phyloP scores from a whole-genome alignment of 2,888 invertebrate species.

The Frankliniella intonsa region DNA sequence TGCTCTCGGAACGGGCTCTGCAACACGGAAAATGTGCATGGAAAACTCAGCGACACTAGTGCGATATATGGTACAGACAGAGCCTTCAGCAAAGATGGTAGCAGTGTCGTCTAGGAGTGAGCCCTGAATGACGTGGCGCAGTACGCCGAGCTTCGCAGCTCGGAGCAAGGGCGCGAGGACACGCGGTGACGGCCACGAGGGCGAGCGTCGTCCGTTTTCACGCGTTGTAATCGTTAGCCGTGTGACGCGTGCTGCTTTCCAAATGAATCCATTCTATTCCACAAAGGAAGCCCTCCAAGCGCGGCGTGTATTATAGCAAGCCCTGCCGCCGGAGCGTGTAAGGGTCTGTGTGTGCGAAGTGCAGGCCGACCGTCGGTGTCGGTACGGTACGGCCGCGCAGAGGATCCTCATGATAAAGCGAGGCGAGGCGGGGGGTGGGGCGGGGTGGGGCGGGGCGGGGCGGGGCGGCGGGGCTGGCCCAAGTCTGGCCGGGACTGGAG shows the following conservation, averaged over 20 bases:
- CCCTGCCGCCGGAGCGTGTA: neutral
- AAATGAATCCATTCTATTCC: neutral
- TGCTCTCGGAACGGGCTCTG: too few species aligned
- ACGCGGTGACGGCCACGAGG: neutral
- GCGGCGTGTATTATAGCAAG: neutral
- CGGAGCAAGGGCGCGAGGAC: too few species aligned
- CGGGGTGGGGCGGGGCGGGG: neutral
- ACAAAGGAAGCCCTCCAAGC: neutral
- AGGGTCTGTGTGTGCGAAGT: neutral
- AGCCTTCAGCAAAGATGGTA: too few species aligned
- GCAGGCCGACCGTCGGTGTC: neutral
- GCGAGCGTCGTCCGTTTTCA: neutral
- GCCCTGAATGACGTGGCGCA: too few species aligned
- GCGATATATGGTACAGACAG: too few species aligned
- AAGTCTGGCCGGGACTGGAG: neutral
- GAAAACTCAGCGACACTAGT: too few species aligned
- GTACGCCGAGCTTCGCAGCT: too few species aligned
- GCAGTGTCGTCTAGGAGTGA: too few species aligned
- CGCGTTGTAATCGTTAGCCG: neutral
- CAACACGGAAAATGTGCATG: too few species aligned
- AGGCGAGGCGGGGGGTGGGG: neutral
- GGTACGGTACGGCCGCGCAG: neutral
- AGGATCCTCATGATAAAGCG: constrained; percentile 7
- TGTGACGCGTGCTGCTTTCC: neutral
- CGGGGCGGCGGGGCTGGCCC: neutral